Evolutionary conservation across 1,140 invertebrate species (phyloP), one percentile per base, ranked within the genome.

Genomic region (Meteorus sp.): DNA sequence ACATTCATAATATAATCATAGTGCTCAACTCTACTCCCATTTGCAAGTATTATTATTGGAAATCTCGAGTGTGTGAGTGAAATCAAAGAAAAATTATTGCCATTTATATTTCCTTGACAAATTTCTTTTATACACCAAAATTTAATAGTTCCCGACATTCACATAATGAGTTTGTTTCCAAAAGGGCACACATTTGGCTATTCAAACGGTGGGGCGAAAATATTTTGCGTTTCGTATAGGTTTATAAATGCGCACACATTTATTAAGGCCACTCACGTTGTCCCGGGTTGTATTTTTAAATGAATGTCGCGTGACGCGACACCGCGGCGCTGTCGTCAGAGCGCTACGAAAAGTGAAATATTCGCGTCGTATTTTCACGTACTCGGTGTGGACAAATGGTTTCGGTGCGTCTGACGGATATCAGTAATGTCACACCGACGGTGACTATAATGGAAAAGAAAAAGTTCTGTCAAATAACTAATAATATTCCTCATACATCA

Each of bases 341-440:
- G 60, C 63, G 65, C 66, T 73, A 72, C 74, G 76, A 78, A 76
- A 78, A 75, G 77, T 79, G 77, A 80, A 79, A 80, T 79, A 79
- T 80, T 77, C 62, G 67, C 72, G 67, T 71, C 72, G 76, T 78
- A 78, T 80, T 79, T 80, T 76, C 74, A 76, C 74, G 71, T 75
- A 68, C 25, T 29, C 33, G 47, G 43, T n/a, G 9, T 33, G 51
- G 75, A 79, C 74, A 78, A 79, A 79, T 78, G 75, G 72, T 67
- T 72, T 70, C 70, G 68, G 70, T 77, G 77, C 73, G 74, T 76
- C 69, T 78, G 76, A 79, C 76, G 72, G 74, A 61, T 59, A 52
- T 61, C 65, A 62, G 31, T 39, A 59, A 51, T 41, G 25, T 17
- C 33, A 62, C 67, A 64, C 50, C 48, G 62, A 63, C 64, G 62